Evolutionary conservation across 1,140 invertebrate genomes (phyloP), one percentile per base, ranked within the genome.

Genomic region (Eciton burchellii): DNA sequence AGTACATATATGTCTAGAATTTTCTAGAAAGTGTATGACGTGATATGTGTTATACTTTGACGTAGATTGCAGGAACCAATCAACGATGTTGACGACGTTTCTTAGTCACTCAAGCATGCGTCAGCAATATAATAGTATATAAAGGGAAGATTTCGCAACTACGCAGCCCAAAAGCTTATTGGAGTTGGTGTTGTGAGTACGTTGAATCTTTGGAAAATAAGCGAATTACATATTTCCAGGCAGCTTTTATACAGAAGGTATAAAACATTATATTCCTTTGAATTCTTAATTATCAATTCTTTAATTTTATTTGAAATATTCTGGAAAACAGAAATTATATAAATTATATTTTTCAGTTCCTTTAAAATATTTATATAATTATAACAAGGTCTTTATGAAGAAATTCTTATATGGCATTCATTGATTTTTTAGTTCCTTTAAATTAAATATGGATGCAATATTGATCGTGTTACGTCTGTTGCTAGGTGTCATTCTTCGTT

Each of bases 401-500:
- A 57, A 14, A 8, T 2, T 5, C 1, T n/a, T n/a, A n/a, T n/a
- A 16, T 60, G 29, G 26, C 4, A 0, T 45, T 47, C 24, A 21
- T 1, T 3, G 14, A 0, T 14, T 8, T 1, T 49, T 62, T 8
- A 6, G 0, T 3, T 16, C 47, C 35, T 12, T 63, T 14, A 1
- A 9, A 6, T n/a, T 1, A 45, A 26, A 49, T 16, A n/a, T 4
- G 14, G n/a, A 5, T 19, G 16, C n/a, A 24, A 24, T 52, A 65
- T 76, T 14, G 57, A 76, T 76, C 45, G 72, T 47, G 45, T 63
- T 43, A n/a, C 9, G 41, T 8, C 73, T 76, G 73, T 76, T 76
- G 73, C 73, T 76, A 76, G 29, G 73, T 59, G 60, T 43, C 52
- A 14, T 14, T 9, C 9, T 11, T n/a, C 45, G 19, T 43, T 43